Evolutionary conservation across 1,140 invertebrate genomes (phyloP).

Genomic region (Megalonaias nervosa): DNA sequence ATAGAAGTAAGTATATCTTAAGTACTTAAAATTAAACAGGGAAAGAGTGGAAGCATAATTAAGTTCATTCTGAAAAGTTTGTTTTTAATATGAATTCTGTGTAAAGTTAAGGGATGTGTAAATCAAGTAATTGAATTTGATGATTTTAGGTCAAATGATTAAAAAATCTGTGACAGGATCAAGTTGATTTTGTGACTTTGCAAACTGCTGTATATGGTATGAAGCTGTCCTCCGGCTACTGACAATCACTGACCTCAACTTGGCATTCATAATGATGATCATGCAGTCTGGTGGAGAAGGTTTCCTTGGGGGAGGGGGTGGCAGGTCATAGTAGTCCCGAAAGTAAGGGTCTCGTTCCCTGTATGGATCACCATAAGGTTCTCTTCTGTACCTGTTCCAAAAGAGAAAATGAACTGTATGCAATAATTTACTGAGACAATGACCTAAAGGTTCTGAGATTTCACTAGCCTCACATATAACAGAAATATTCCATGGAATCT

Average conservation of each 20-base stretch:
- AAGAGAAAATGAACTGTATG: constrained; percentile 1
- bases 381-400: constrained; percentile 44
- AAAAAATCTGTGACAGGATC: neutral
- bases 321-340: constrained; percentile 45
- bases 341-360: constrained; percentile 53
- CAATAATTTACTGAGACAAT: too few species aligned
- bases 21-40: too few species aligned
- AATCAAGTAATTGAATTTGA: too few species aligned
- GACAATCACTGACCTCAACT: constrained; percentile 45
- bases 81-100: too few species aligned
- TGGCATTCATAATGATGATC: constrained; percentile 49
- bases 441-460: too few species aligned
- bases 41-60: too few species aligned
- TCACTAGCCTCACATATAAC: too few species aligned
- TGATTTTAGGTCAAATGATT: neutral
- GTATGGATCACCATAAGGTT: constrained; percentile 53
- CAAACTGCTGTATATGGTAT: neutral
- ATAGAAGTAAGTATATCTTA: too few species aligned
- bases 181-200: neutral
- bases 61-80: too few species aligned
- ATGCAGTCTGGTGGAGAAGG: constrained; percentile 52
- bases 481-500: too few species aligned
- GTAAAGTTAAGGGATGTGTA: too few species aligned
- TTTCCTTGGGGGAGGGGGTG: constrained; percentile 45
- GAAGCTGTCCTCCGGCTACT: neutral